These are phyloP conservation scores for Holotrichia oblita DNA, from an alignment of 1,140 invertebrate genomes.

Conservation along the genomic window DNA sequence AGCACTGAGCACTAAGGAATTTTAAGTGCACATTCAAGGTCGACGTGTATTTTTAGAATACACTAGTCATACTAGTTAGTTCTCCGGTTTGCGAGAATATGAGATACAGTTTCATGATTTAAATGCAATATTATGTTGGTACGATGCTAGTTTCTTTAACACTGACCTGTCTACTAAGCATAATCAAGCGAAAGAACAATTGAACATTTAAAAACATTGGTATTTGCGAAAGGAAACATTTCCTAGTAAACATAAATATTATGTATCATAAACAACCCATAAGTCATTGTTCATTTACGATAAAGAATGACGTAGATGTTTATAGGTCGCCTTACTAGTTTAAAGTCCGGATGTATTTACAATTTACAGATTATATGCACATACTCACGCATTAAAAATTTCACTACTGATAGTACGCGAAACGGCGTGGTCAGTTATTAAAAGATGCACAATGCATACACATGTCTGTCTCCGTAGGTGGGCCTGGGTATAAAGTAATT, in stretches of 20 bases:
- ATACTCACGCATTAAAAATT: no score
- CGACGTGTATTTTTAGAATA: constrained; percentile 7
- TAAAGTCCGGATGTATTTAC: constrained; percentile 7
- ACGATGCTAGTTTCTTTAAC: background rate
- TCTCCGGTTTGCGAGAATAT: background rate
- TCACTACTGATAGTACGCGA: no score
- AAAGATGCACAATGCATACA: no score
- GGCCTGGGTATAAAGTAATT: no score
- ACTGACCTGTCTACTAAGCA: background rate
- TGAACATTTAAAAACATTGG: no score
- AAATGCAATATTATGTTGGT: background rate
- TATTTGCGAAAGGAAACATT: background rate
- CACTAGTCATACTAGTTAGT: background rate
- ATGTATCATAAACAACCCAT: no score
- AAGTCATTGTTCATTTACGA: background rate
- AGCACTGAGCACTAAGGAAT: background rate
- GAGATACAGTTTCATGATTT: background rate
- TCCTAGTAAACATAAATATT: background rate
- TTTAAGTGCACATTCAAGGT: constrained; percentile 25
- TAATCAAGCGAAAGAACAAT: background rate
- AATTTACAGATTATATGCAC: background rate
- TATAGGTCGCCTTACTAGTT: background rate
- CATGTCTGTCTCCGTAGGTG: no score
- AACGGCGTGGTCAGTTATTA: no score
- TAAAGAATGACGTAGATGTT: background rate